Conservation (phyloP, 2,888 invertebrate species). For the Microplitis deprimator region DNA sequence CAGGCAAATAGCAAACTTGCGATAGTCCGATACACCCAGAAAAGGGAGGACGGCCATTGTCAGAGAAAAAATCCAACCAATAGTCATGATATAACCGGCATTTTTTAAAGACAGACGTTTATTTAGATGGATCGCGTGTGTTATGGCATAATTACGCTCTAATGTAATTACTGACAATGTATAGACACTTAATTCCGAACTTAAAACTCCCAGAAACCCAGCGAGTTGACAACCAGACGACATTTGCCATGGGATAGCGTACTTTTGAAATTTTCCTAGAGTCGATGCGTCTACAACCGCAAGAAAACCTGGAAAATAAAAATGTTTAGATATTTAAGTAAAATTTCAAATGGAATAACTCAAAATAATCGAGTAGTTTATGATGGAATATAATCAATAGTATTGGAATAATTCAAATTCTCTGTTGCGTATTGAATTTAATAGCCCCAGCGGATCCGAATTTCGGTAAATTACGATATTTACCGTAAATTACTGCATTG, state of each 20-base stretch:
- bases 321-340: not conserved
- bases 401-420: no score
- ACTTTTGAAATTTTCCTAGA: constrained; percentile 94
- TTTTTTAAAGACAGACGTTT: constrained; percentile 92
- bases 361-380: no score
- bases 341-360: no score
- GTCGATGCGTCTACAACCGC: constrained; percentile 97
- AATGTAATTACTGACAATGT: constrained; percentile 96
- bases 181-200: constrained; percentile 94
- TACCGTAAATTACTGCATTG: no score
- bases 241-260: constrained; percentile 98
- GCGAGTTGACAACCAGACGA: constrained; percentile 93
- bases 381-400: no score
- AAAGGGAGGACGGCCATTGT: constrained; percentile 91
- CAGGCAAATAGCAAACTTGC: constrained; percentile 96
- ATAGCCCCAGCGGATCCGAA: no score
- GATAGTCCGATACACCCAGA: constrained; percentile 93
- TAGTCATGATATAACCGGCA: constrained; percentile 92
- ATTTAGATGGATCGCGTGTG: constrained; percentile 97
- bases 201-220: constrained; percentile 94
- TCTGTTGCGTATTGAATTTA: no score
- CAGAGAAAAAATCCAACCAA: constrained; percentile 93
- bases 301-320: constrained; percentile 79
- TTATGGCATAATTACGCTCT: constrained; percentile 96
- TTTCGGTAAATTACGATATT: no score